Percentiles rank a stretch among this genome's conserved stretches.
These are phyloP conservation scores for Andrena cerasifolii DNA, from an alignment of 1,140 invertebrate species.

Conservation along the genomic window DNA sequence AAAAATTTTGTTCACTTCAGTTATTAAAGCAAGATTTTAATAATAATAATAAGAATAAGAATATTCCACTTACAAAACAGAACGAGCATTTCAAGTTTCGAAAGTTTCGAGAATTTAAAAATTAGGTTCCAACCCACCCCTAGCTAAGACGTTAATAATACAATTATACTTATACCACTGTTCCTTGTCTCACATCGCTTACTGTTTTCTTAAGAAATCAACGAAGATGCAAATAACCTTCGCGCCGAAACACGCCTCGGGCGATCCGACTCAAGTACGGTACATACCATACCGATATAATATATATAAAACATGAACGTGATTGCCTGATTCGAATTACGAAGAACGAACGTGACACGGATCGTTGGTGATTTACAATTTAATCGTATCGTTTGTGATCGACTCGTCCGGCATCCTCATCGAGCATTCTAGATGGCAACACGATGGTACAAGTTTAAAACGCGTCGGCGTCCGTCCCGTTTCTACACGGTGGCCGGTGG, in stretches of 20 bases:
- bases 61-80: too few species aligned
- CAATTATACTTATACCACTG: too few species aligned
- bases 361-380: constrained; percentile 29
- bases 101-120: too few species aligned
- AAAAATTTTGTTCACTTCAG: too few species aligned
- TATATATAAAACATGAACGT: constrained; percentile 43
- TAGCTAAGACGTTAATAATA: too few species aligned
- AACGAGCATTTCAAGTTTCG: too few species aligned
- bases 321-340: constrained; percentile 47
- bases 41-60: too few species aligned
- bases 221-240: too few species aligned
- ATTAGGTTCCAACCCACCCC: too few species aligned
- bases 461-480: too few species aligned
- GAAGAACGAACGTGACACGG: constrained; percentile 44
- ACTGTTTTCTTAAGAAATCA: not conserved
- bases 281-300: constrained; percentile 10
- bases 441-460: constrained; percentile 4
- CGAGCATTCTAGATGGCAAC: constrained; percentile 1
- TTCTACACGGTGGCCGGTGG: not conserved
- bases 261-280: constrained; percentile 9
- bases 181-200: not conserved
- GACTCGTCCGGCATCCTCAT: constrained; percentile 9
- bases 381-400: constrained; percentile 6
- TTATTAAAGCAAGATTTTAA: too few species aligned
- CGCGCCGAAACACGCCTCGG: not conserved